Evolutionary conservation across 2,113 vertebrate genomes (phyloP).

Genomic region (Mustela nigripes): DNA sequence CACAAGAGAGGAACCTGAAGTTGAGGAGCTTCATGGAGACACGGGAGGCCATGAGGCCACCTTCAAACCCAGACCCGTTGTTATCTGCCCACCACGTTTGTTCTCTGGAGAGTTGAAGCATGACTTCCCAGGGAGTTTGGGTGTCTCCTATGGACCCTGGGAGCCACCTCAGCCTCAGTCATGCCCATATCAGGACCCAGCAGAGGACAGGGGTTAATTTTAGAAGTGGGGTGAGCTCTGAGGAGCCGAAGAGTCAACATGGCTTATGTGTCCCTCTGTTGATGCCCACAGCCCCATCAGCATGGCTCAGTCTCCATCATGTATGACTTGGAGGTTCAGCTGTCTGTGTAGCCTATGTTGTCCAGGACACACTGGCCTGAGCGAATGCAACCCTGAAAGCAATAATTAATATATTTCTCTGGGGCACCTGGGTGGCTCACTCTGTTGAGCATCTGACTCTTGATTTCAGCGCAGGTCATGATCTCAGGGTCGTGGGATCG

Average conservation of each 20-base stretch:
- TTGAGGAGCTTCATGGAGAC: background rate
- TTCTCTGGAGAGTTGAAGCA: background rate
- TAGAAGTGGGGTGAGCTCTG: background rate
- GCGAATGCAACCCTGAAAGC: background rate
- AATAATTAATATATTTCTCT: background rate
- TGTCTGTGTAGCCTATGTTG: background rate
- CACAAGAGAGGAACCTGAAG: background rate
- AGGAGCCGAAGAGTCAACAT: background rate
- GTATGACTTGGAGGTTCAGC: accelerated
- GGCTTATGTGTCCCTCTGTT: background rate
- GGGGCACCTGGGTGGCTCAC: background rate
- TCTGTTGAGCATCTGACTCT: background rate
- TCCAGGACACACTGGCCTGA: background rate
- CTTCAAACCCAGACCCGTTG: background rate
- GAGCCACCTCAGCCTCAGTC: background rate
- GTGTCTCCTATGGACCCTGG: background rate
- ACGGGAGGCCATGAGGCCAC: too few species aligned
- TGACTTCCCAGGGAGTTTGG: background rate
- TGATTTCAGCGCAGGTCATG: background rate
- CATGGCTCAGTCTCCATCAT: accelerated
- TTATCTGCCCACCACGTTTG: background rate
- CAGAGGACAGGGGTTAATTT: background rate
- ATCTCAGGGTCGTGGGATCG: background rate
- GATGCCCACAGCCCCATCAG: accelerated
- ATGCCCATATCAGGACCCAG: background rate